phyloP scores from a whole-genome alignment of 2,797 vertebrate species.

The Fistularia tabacaria region DNA sequence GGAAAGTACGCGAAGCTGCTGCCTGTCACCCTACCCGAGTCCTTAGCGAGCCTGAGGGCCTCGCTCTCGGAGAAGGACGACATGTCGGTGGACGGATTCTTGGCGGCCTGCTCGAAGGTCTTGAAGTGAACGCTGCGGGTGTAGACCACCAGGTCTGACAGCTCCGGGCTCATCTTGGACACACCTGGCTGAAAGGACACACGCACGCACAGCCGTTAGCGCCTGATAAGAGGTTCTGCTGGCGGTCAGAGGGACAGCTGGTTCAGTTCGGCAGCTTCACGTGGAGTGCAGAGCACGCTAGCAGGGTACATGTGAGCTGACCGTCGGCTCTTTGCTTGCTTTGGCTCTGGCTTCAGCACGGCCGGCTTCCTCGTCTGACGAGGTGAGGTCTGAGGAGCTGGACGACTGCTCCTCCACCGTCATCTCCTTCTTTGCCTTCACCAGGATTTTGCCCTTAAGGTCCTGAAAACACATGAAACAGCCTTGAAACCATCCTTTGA shows the following conservation, averaged over 20 bases:
- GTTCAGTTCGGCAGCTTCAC: not conserved
- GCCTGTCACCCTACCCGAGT: constrained; percentile 73
- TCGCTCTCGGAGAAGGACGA: constrained; percentile 90
- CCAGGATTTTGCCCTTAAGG: constrained; percentile 86
- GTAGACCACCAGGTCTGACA: constrained; percentile 87
- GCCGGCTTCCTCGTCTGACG: constrained; percentile 70
- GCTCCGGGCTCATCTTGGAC: constrained; percentile 77
- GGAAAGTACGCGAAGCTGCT: not conserved
- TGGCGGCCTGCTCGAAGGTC: constrained; percentile 67
- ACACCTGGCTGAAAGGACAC: constrained; percentile 40
- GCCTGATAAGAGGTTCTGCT: not conserved
- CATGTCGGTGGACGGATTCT: constrained; percentile 71
- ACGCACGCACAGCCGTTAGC: constrained; percentile 9
- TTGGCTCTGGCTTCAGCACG: constrained; percentile 29
- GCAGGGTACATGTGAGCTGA: constrained; percentile 6
- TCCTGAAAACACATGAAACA: constrained; percentile 60
- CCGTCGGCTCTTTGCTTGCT: constrained; percentile 45
- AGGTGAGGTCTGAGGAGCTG: constrained; percentile 67
- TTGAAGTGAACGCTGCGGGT: constrained; percentile 81
- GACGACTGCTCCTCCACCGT: constrained; percentile 39
- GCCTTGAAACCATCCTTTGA: not conserved
- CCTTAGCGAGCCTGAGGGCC: constrained; percentile 81
- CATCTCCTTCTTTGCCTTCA: constrained; percentile 88
- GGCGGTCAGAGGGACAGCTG: not conserved
- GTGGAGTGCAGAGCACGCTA: not conserved